Evolutionary conservation across 2,888 invertebrate genomes (phyloP).

Genomic region (Drosophila ustulata): DNA sequence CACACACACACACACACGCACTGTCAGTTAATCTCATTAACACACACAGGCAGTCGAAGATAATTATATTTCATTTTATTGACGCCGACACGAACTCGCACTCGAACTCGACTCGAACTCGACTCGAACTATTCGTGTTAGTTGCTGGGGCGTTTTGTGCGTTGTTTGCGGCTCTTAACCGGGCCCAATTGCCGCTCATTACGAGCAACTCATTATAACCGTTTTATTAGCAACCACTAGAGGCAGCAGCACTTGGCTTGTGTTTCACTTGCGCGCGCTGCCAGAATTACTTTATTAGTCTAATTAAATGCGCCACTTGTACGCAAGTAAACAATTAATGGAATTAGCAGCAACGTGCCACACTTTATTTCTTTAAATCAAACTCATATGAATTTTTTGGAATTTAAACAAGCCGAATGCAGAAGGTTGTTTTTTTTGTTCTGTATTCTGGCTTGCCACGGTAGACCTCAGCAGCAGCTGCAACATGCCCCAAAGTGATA

Average conservation of each 20-base stretch:
- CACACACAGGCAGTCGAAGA: conserved; percentile 20
- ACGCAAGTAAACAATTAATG: conserved; percentile 72
- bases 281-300: conserved; percentile 78
- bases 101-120: background rate
- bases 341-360: conserved; percentile 61
- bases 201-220: conserved; percentile 72
- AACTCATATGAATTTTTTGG: background rate
- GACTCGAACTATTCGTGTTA: background rate
- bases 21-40: conserved; percentile 24
- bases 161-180: conserved; percentile 25
- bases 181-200: conserved; percentile 46
- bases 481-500: conserved; percentile 12
- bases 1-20: conserved; percentile 22
- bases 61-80: conserved; percentile 66
- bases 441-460: conserved; percentile 13
- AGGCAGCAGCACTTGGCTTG: conserved; percentile 28
- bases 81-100: conserved; percentile 45
- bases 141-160: background rate
- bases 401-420: conserved; percentile 1
- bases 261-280: conserved; percentile 59
- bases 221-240: conserved; percentile 72
- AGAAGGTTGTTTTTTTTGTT: background rate
- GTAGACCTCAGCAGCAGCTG: conserved; percentile 13
- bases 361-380: background rate
- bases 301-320: conserved; percentile 77